phyloP scores from a whole-genome alignment of 2,888 invertebrate genomes.

The Phymatocera aterrima region DNA sequence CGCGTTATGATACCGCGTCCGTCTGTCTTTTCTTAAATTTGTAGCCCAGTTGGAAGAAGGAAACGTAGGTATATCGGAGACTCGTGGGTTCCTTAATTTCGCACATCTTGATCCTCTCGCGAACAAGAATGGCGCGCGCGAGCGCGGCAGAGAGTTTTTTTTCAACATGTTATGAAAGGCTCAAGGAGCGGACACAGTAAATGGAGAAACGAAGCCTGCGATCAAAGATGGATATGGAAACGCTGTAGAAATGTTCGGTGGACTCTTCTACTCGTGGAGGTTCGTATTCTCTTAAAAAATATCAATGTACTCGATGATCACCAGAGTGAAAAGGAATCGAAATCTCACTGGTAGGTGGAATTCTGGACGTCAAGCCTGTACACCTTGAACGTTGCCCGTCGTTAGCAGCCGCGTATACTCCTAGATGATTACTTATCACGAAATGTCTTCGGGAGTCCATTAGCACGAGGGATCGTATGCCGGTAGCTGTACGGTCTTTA shows the following conservation, averaged over 20 bases:
- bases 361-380: conserved; percentile 11
- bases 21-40: conserved; percentile 24
- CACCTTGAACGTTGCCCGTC: conserved; percentile 12
- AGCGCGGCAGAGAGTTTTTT: conserved; percentile 35
- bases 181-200: background rate
- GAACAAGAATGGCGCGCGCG: conserved; percentile 22
- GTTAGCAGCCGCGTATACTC: conserved; percentile 23
- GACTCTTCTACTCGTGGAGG: conserved; percentile 26
- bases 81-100: conserved; percentile 23
- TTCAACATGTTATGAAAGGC: too few relatives aligned
- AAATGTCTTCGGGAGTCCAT: conserved; percentile 38
- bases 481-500: background rate
- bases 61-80: background rate
- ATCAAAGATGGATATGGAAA: conserved; percentile 33
- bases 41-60: conserved; percentile 3
- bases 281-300: conserved; percentile 10
- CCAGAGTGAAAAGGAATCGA: conserved; percentile 17
- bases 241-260: background rate
- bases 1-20: background rate
- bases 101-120: conserved; percentile 33
- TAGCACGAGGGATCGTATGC: conserved; percentile 33
- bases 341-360: conserved; percentile 32
- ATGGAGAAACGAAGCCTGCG: background rate
- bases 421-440: conserved; percentile 43
- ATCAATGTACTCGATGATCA: background rate